These are phyloP conservation scores for Alosa sapidissima DNA, from an alignment of 2,797 vertebrate species.

Conservation along the genomic window DNA sequence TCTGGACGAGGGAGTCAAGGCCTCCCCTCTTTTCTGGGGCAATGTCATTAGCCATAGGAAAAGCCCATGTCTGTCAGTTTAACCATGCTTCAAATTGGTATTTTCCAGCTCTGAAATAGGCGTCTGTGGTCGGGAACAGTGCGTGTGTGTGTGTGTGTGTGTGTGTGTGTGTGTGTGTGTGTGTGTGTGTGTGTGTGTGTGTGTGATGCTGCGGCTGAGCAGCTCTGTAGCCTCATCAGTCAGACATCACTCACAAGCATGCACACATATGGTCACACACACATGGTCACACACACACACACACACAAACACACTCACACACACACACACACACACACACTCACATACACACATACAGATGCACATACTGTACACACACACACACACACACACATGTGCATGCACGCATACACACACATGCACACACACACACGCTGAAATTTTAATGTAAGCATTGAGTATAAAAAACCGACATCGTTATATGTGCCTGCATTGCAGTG, in stretches of 20 bases:
- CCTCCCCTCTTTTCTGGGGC: background rate
- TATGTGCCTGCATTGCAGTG: background rate
- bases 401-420: background rate
- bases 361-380: background rate
- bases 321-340: background rate
- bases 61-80: constrained; percentile 42
- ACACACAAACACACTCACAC: constrained; percentile 12
- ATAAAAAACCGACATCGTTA: background rate
- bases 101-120: constrained; percentile 51
- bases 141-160: constrained; percentile 30
- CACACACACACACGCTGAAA: background rate
- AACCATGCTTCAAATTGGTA: constrained; percentile 53
- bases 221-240: background rate
- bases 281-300: background rate
- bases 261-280: background rate
- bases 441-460: background rate
- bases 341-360: background rate
- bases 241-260: constrained; percentile 6
- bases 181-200: background rate
- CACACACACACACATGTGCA: background rate
- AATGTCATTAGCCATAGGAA: constrained; percentile 37
- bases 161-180: constrained; percentile 20
- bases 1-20: background rate
- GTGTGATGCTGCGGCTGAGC: background rate
- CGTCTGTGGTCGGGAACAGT: constrained; percentile 40